Base-by-base conservation (phyloP, 2,888 invertebrate genomes). In the Cataglyphis altisquamis region DNA sequence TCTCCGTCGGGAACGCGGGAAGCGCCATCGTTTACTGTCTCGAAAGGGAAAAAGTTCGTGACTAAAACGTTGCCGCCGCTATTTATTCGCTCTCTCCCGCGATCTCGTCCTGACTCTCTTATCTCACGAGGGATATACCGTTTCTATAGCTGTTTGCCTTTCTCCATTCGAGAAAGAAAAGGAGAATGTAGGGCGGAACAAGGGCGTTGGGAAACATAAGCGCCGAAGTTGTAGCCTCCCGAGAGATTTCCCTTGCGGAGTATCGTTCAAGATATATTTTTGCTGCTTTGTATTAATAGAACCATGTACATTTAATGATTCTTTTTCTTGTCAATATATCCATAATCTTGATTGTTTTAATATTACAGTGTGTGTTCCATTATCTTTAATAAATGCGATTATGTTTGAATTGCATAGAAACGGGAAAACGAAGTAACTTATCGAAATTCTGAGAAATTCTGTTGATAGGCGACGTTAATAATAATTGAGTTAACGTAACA, bases 1-100 rank as follows among this genome's bases (percentile, higher is more conserved):
- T 64, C 81, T 39, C 66, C 67, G 18, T 39, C 36, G 75, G 64
- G 52, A 64, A 18, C 64, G 12, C 29, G 29, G 84, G 86, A 86
- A 67, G 64, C 68, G 66, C 83, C 64, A 83, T 86, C 89, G 91
- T 92, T 92, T 91, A 89, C 89, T 82, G 89, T 89, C 84, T 82
- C 32, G 62, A 74, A 60, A 45, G 32, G 67, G 60, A 62, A 80
- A 80, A 80, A 85, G 86, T 73, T 82, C 82, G 86, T 87, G 89
- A 84, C 89, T 90, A 78, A 86, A 89, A 89, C 87, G 86, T 84
- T 72, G 84, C 87, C 81, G 66, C 77, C 68, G 82, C 89, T 89
- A 90, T 91, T 91, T 91, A 90, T 91, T 86, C 84, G 77, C 85
- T 82, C 80, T 86, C 72, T 81, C 73, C 84, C 82, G 84, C 82